Base-by-base conservation (phyloP, 2,797 vertebrate genomes). In the Hyperoplus immaculatus region DNA sequence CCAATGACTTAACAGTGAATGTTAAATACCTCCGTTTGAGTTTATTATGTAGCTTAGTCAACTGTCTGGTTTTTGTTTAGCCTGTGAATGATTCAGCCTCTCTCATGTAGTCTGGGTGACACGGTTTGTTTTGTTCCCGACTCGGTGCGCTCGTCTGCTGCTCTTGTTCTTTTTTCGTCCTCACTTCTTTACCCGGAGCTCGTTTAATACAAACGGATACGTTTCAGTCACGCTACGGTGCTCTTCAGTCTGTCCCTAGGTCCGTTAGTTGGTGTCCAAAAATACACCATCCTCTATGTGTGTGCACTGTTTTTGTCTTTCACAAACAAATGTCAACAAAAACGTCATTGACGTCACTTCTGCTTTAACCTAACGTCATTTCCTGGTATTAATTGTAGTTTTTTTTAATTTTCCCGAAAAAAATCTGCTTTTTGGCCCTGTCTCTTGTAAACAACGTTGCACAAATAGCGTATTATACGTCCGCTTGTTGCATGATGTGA, bases 261-360 rank as follows among this genome's bases (percentile, higher is more conserved):
- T 76, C 65, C 11, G 10, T 41, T 45, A 54, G 58, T 57, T 29
- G 53, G 9, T 72, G 69, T 84, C 84, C 82, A 78, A 76, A 87
- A 89, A 89, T 75, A 90, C 81, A 87, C 83, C 78, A 69, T 78
- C 64, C 80, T 58, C 21, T 55, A 68, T 75, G 80, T 46, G 66
- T 65, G 75, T 82, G 62, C 81, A 89, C 74, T 92, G 92, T 93
- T 94, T 92, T 93, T 92, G 91, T 92, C 91, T 93, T 92, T 87
- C 91, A 83, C 89, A 86, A 94, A 94, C 67, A 87, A 93, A 95
- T 95, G 95, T 96, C 95, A 96, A 95, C 94, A 95, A 94, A 3
- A 94, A 91, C 91, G 57, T 46, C 41, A 59, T 53, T 75, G 21
- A 49, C 91, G 90, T 92, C 88, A 92, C 71, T 65, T 85, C 67